Base-by-base conservation (phyloP, 2,797 vertebrate species). In the Echiichthys vipera region DNA sequence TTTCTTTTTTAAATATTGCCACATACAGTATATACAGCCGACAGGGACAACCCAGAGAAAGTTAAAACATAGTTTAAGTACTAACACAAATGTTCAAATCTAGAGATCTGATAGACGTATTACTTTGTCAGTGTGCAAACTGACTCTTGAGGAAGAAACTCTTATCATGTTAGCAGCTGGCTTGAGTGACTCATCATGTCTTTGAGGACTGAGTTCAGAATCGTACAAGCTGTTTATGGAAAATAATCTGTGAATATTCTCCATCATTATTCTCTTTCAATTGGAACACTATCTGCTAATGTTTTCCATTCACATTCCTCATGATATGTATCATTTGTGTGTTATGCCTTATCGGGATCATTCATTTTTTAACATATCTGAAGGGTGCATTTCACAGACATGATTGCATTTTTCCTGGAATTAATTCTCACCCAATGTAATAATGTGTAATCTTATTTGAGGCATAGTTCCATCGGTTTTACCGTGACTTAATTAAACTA, bases 401-500 rank as follows among this genome's bases (percentile, higher is more conserved):
- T 43, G 24, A 67, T 40, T 50, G 46, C 6, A 59, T 32, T 55
- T 65, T 77, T 74, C 40, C 65, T 15, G n/a, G 51, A 81, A 80
- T 71, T 64, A 47, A 61, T 77, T 47, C 45, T 58, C 36, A 54
- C 18, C 7, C 20, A 76, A 61, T 84, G 40, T 15, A 84, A 89
- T 83, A 71, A 66, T 57, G 27, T 30, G 4, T 83, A 65, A 85
- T 86, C 36, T 43, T 24, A 77, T 86, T 83, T 67, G 17, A 69
- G 34, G 6, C 37, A 47, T 45, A 32, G 17, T 59, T 65, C 2
- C 3, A 61, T 74, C 0, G 18, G 32, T 71, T 63, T 50, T 30
- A 64, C 46, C 29, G 50, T 78, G 59, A 65, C 55, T 73, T 78
- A 51, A 72, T 80, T 71, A 20, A 68, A 66, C 51, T 67, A 50